Evolutionary conservation across 2,113 vertebrate genomes (phyloP).

Genomic region (Campylorhamphus procurvoides): DNA sequence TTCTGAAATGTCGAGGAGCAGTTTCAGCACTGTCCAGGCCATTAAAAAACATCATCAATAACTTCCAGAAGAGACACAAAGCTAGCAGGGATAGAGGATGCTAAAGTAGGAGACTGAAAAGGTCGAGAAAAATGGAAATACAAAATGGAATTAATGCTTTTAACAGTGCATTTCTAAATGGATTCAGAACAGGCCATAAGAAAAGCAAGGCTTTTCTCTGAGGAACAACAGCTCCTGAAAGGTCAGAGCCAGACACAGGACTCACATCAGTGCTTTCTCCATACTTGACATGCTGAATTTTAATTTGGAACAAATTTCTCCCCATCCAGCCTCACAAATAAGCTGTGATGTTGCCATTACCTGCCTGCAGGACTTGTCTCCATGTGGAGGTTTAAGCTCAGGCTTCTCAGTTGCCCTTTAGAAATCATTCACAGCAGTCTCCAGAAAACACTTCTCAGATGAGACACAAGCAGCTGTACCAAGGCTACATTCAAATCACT

Average conservation of each 20-base stretch:
- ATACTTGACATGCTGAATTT: background rate
- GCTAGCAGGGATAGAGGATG: background rate
- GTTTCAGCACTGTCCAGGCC: background rate
- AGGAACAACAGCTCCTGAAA: slow-evolving; percentile 37
- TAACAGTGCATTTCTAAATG: background rate
- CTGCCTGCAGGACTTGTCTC: background rate
- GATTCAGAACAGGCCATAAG: background rate
- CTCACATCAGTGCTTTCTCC: background rate
- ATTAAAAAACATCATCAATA: slow-evolving; percentile 2
- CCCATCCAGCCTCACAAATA: background rate
- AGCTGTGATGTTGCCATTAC: background rate
- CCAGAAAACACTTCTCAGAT: background rate
- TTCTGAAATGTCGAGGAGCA: background rate
- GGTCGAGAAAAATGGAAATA: slow-evolving; percentile 41
- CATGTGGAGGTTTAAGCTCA: background rate
- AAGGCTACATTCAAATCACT: background rate
- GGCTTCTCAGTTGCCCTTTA: background rate
- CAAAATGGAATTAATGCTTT: slow-evolving; percentile 29
- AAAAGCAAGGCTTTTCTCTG: background rate
- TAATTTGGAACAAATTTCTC: slow-evolving; percentile 26
- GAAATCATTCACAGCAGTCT: background rate
- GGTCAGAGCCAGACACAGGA: slow-evolving; percentile 15
- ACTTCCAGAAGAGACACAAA: slow-evolving; percentile 11
- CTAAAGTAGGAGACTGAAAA: slow-evolving; percentile 9
- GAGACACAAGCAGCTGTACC: background rate